Conservation (phyloP, 2,113 vertebrate species). For the Bombycilla garrulus region DNA sequence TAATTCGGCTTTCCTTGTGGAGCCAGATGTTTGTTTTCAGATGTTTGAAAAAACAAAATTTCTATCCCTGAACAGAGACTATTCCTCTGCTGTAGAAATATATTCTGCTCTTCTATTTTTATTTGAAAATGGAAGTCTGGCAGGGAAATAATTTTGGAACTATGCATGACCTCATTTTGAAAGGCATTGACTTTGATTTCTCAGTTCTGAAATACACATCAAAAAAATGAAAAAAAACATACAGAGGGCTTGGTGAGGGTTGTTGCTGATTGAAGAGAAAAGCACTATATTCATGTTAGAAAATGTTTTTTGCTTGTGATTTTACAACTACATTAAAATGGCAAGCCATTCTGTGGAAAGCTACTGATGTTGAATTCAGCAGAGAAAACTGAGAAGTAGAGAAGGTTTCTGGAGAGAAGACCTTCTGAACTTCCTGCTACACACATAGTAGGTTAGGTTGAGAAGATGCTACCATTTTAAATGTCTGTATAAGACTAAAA, state of each 20-base stretch:
- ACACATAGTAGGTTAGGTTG: background rate
- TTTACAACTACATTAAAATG: background rate
- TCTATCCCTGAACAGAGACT: background rate
- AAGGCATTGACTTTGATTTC: constrained; percentile 29
- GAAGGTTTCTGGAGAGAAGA: background rate
- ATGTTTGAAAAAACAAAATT: background rate
- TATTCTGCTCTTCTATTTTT: background rate
- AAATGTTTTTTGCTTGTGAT: background rate
- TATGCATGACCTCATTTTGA: background rate
- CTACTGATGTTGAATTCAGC: background rate
- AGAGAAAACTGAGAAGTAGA: background rate
- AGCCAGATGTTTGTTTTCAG: background rate
- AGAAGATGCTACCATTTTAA: background rate
- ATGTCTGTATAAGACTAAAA: background rate
- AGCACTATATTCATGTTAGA: background rate
- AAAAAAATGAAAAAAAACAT: background rate
- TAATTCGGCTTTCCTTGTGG: background rate
- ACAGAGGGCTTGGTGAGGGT: background rate
- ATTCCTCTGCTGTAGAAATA: background rate
- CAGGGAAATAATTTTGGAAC: background rate
- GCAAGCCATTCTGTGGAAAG: background rate
- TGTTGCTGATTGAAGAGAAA: background rate
- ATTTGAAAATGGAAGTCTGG: background rate
- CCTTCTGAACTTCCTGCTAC: background rate
- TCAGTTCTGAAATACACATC: background rate